Conservation (phyloP, 2,113 vertebrate genomes). For the Cololabis saira region DNA sequence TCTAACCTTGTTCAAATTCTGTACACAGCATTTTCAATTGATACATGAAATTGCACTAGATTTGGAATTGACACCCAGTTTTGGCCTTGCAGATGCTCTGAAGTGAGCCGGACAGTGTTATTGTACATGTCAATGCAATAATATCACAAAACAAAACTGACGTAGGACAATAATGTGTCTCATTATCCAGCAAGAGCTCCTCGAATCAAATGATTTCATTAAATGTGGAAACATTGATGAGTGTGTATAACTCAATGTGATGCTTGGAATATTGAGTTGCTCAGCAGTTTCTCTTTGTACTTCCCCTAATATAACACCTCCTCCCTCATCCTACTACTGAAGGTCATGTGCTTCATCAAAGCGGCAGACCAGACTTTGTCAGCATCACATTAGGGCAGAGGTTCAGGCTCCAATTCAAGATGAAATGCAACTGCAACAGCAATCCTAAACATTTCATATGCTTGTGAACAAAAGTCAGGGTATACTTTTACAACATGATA, state of each 20-base stretch:
- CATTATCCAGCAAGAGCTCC: no score
- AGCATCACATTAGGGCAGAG: slow-evolving; percentile 13
- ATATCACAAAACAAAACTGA: no score
- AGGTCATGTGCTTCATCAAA: slow-evolving; percentile 32
- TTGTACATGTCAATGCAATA: no score
- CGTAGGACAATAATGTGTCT: no score
- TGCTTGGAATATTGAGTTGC: no score
- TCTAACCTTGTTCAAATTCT: slow-evolving; percentile 1
- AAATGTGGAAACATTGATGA: no score
- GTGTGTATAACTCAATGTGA: no score
- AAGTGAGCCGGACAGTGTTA: neutral
- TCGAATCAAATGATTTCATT: no score
- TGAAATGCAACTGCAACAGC: slow-evolving; percentile 4
- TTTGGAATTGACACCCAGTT: neutral
- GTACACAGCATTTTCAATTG: neutral
- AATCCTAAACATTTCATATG: neutral
- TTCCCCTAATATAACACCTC: no score
- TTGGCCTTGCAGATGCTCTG: neutral
- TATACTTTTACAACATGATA: neutral
- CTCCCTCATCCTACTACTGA: neutral
- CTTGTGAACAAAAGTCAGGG: neutral
- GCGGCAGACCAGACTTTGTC: slow-evolving; percentile 29
- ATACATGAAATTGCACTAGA: neutral
- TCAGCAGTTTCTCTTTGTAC: no score
- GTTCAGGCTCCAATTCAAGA: slow-evolving; percentile 17